A percentile compares a stretch with the other conserved stretches of the same genome.
These are phyloP conservation scores for Sebastes itinus DNA, from an alignment of 2,797 vertebrate genomes.

Conservation along the genomic window DNA sequence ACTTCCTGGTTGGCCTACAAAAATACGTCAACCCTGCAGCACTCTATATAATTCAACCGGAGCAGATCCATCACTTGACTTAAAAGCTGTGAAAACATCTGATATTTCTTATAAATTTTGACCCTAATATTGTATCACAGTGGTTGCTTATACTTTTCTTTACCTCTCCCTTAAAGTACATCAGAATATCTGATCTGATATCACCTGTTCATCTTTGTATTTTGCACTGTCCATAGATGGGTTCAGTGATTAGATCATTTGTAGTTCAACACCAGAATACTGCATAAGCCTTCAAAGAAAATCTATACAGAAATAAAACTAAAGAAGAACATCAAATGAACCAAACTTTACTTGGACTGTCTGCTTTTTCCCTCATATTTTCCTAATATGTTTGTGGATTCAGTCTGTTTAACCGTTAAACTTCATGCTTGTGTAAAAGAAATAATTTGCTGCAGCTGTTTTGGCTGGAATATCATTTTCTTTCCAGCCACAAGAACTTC, in stretches of 20 bases:
- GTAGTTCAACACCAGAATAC: neutral
- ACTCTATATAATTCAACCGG: too few species aligned
- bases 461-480: conserved; percentile 1
- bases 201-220: neutral
- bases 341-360: neutral
- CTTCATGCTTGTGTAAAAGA: conserved; percentile 1
- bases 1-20: too few species aligned
- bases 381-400: neutral
- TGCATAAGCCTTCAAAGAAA: neutral
- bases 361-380: neutral
- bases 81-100: conserved; percentile 2
- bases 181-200: neutral
- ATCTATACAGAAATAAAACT: neutral
- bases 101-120: neutral
- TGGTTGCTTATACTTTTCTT: neutral
- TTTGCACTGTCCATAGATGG: neutral
- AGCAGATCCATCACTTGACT: neutral
- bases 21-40: too few species aligned
- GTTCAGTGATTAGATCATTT: neutral
- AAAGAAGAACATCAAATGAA: neutral
- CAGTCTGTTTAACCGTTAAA: neutral
- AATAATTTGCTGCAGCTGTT: conserved; percentile 23
- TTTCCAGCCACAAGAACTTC: conserved; percentile 18
- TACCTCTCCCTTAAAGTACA: neutral
- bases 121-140: neutral